phyloP scores from a whole-genome alignment of 2,113 vertebrate species.

The Macquaria australasica region DNA sequence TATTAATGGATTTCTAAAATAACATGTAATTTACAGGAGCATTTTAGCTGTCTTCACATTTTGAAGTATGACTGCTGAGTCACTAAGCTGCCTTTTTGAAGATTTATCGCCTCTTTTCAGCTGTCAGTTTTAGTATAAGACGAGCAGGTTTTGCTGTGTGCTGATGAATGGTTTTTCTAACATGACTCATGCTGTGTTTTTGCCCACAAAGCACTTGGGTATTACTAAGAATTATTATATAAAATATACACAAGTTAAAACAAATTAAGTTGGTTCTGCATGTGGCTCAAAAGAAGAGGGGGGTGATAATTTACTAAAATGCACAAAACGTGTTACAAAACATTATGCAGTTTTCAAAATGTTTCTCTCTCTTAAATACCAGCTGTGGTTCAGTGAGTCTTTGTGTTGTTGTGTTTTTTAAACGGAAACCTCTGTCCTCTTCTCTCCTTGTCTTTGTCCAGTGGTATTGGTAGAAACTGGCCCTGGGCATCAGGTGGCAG shows the following conservation, averaged over 20 bases:
- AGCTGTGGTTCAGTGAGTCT: neutral
- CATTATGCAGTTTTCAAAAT: neutral
- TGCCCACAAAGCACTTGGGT: neutral
- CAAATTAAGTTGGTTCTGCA: neutral
- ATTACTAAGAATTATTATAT: neutral
- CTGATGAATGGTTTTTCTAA: neutral
- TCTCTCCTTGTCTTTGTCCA: slow-evolving; percentile 61
- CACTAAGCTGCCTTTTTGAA: neutral
- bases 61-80: slow-evolving; percentile 23
- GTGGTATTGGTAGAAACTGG: slow-evolving; percentile 97
- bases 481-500: slow-evolving; percentile 98
- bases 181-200: neutral
- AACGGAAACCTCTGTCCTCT: neutral
- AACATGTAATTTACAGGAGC: neutral
- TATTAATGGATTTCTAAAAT: slow-evolving; percentile 1
- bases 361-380: neutral
- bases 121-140: neutral
- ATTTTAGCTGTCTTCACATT: neutral
- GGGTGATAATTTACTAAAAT: neutral
- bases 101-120: neutral
- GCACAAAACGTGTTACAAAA: neutral
- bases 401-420: neutral
- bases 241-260: neutral
- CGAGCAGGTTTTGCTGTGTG: neutral
- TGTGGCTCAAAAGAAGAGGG: neutral